Percentiles rank a stretch among this genome's conserved stretches.
phyloP scores from a whole-genome alignment of 2,797 vertebrate genomes.

The Tenualosa ilisha region DNA sequence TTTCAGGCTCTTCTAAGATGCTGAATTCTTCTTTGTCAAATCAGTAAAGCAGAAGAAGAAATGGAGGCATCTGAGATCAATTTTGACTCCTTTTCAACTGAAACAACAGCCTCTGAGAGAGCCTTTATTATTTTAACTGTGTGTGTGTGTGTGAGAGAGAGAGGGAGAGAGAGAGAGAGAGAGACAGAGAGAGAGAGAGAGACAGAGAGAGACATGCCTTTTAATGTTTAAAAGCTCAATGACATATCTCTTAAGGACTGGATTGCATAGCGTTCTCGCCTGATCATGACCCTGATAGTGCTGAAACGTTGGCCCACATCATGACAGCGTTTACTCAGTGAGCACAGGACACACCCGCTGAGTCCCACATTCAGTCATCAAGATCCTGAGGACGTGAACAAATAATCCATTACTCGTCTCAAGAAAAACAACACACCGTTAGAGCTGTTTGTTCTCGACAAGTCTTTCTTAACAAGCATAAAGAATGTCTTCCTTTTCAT shows the following conservation, averaged over 20 bases:
- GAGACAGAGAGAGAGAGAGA: not conserved
- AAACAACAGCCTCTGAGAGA: not conserved
- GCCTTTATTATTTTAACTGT: not conserved
- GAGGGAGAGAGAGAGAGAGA: not conserved
- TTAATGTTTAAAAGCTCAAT: not conserved
- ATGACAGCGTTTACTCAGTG: conserved; percentile 52
- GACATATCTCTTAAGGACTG: conserved; percentile 39
- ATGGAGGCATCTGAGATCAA: not conserved
- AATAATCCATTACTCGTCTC: not conserved
- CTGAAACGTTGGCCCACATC: conserved; percentile 57
- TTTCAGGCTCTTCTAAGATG: not conserved
- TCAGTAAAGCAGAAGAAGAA: not conserved
- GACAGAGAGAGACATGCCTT: not conserved
- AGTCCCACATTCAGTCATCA: conserved; percentile 46
- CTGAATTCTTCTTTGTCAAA: not conserved
- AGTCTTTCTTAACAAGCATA: not conserved
- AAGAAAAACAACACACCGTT: not conserved
- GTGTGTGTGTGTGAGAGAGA: not conserved
- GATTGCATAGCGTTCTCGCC: conserved; percentile 52
- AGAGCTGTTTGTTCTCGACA: not conserved
- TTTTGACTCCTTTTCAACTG: not conserved
- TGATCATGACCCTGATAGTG: conserved; percentile 55
- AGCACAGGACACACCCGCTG: conserved; percentile 50
- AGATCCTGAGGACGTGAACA: conserved; percentile 29
- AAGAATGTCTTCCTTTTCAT: not conserved